These are phyloP conservation scores for Dendrolimus pini DNA, from an alignment of 2,888 invertebrate genomes.

Conservation along the genomic window DNA sequence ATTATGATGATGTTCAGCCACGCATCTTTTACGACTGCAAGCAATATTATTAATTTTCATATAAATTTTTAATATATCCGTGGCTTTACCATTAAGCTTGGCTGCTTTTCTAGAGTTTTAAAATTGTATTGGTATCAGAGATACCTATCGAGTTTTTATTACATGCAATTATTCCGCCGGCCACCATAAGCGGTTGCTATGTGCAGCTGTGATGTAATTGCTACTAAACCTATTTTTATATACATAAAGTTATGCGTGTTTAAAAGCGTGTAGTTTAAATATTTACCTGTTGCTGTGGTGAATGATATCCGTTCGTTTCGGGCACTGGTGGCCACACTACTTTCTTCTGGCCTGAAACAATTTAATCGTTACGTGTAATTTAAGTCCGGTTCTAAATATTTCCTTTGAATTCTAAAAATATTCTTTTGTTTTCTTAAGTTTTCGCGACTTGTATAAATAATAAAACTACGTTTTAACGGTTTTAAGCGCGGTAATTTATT, in stretches of 20 bases:
- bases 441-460: no score
- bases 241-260: slow-evolving; percentile 12
- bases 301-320: slow-evolving; percentile 79
- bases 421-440: no score
- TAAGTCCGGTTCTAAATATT: not conserved
- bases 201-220: slow-evolving; percentile 47
- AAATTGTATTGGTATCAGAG: not conserved
- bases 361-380: slow-evolving; percentile 10
- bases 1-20: not conserved
- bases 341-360: slow-evolving; percentile 85
- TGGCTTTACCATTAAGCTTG: no score
- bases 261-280: slow-evolving; percentile 4
- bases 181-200: slow-evolving; percentile 49
- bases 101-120: no score
- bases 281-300: slow-evolving; percentile 80
- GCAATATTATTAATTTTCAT: slow-evolving; percentile 4
- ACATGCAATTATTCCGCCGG: slow-evolving; percentile 41
- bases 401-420: no score
- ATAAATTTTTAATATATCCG: no score
- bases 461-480: no score
- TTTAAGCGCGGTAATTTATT: no score
- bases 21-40: slow-evolving; percentile 1
- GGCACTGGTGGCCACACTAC: slow-evolving; percentile 92
- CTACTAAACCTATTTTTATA: slow-evolving; percentile 30
- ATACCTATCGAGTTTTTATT: slow-evolving; percentile 2